These are phyloP conservation scores for Okamejei kenojei DNA, from an alignment of 2,797 vertebrate genomes.

Conservation along the genomic window DNA sequence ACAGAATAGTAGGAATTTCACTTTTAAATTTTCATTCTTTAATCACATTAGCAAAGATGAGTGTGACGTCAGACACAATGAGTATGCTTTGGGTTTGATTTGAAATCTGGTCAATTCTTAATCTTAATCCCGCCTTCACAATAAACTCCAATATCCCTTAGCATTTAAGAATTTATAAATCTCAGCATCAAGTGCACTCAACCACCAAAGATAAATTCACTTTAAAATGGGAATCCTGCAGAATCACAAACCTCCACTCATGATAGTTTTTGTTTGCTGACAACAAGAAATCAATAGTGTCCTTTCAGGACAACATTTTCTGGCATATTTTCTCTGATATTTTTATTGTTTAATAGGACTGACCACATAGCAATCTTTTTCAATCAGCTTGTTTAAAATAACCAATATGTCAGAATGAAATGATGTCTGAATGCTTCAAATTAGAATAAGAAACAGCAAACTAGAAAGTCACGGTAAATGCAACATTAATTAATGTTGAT, in stretches of 20 bases:
- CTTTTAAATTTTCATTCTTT: too few relatives aligned
- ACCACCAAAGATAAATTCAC: too few relatives aligned
- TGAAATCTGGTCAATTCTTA: too few relatives aligned
- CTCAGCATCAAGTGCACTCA: too few relatives aligned
- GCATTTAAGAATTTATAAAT: too few relatives aligned
- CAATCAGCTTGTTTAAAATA: background rate
- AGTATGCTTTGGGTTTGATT: too few relatives aligned
- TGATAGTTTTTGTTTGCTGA: background rate
- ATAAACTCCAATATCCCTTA: too few relatives aligned
- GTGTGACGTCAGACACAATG: too few relatives aligned
- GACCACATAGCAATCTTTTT: background rate
- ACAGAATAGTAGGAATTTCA: too few relatives aligned
- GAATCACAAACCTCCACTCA: background rate
- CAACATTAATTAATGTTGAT: background rate
- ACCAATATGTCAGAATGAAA: background rate
- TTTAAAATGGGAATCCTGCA: too few relatives aligned
- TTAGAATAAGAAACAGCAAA: background rate
- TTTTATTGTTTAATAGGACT: background rate
- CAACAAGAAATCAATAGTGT: background rate
- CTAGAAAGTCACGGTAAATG: background rate
- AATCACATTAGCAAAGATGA: too few relatives aligned
- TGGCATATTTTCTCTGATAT: background rate
- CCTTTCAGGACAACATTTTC: background rate
- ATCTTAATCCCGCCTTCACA: too few relatives aligned
- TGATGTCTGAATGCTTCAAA: background rate